These are phyloP conservation scores for Dicaeum eximium DNA, from an alignment of 2,113 vertebrate genomes.

Conservation along the genomic window DNA sequence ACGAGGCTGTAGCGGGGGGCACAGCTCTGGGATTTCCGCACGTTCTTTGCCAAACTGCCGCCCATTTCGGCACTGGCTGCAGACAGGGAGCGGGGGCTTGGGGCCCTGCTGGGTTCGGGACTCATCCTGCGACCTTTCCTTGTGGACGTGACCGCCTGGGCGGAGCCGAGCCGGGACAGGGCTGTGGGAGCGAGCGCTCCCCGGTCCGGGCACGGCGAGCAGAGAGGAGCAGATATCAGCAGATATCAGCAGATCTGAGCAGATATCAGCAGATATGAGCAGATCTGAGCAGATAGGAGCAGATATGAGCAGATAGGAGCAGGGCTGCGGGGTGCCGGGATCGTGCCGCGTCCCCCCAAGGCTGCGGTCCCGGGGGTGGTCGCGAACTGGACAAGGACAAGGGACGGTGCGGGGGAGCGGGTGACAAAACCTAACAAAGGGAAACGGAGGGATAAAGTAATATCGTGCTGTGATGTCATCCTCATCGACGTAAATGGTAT, in stretches of 20 bases:
- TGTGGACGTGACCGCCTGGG: not conserved
- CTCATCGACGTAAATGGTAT: constrained; percentile 31
- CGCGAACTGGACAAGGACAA: not conserved
- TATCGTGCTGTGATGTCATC: constrained; percentile 2
- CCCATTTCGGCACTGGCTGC: fast-evolving
- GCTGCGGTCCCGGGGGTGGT: not conserved
- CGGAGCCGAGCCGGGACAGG: fast-evolving
- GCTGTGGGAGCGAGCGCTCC: not conserved
- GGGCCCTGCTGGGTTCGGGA: not conserved
- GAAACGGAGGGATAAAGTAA: not conserved
- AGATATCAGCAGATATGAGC: too few species aligned
- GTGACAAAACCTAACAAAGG: not conserved
- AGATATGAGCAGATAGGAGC: not conserved
- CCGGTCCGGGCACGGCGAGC: fast-evolving
- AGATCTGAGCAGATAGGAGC: too few species aligned
- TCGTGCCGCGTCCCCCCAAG: not conserved
- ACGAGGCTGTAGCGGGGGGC: fast-evolving
- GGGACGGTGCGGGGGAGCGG: not conserved
- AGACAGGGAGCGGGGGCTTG: fast-evolving
- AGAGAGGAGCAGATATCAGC: fast-evolving
- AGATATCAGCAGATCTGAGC: too few species aligned
- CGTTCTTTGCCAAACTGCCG: not conserved
- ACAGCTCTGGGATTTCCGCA: fast-evolving
- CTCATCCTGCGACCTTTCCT: not conserved
- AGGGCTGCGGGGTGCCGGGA: fast-evolving